Evolutionary conservation across 1,140 invertebrate genomes (phyloP).

Genomic region (Heliconius hewitsoni): DNA sequence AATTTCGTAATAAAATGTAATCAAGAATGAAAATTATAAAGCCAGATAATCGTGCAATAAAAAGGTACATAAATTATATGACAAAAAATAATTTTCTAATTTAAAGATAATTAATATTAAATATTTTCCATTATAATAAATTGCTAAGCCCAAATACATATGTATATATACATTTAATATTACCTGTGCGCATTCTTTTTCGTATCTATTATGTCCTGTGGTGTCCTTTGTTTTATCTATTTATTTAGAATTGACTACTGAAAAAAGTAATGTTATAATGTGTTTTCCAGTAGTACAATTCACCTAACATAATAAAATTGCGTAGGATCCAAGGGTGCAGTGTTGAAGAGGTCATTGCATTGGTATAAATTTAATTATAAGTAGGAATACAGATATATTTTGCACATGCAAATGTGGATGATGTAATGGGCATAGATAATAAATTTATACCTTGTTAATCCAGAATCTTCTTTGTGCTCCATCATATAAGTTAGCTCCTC

Average conservation of each 20-base stretch:
- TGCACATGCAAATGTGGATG: neutral
- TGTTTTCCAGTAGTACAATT: neutral
- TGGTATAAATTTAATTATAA: constrained; percentile 1
- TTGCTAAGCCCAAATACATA: neutral
- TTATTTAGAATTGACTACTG: neutral
- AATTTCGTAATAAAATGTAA: neutral
- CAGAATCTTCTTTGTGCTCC: constrained; percentile 57
- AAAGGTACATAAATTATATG: neutral
- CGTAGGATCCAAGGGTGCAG: constrained; percentile 27
- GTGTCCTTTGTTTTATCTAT: neutral
- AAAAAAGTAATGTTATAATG: neutral
- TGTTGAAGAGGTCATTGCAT: constrained; percentile 50
- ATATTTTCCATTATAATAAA: neutral
- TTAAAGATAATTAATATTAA: neutral
- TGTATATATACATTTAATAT: neutral
- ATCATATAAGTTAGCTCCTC: constrained; percentile 67
- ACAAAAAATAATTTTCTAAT: neutral
- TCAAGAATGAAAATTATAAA: neutral
- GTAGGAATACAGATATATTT: neutral
- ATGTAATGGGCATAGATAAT: neutral
- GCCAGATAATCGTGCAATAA: constrained; percentile 6
- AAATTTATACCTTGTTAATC: constrained; percentile 51
- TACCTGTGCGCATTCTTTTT: neutral
- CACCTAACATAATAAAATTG: constrained; percentile 31
- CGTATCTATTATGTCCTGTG: neutral